These are phyloP conservation scores for Coelogynopora nodosa DNA, from an alignment of 2,888 invertebrate genomes.

Conservation along the genomic window DNA sequence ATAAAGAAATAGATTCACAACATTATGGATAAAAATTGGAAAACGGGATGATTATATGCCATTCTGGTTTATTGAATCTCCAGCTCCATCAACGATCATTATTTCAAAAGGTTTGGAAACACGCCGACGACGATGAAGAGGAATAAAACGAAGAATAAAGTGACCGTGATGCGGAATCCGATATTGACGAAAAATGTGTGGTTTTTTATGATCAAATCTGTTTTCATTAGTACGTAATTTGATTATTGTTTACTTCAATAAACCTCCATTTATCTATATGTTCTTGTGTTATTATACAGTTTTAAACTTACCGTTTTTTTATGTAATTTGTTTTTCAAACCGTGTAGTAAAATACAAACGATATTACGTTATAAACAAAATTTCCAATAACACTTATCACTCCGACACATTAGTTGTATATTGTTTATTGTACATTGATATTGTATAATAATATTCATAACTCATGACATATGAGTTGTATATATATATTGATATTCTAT, in stretches of 20 bases:
- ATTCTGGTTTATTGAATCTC: background rate
- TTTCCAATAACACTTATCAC: background rate
- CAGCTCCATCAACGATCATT: background rate
- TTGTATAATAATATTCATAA: background rate
- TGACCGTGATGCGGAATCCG: background rate
- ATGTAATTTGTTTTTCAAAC: background rate
- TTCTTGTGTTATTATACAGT: background rate
- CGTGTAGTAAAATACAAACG: background rate
- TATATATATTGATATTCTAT: background rate
- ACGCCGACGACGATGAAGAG: background rate
- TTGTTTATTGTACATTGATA: background rate
- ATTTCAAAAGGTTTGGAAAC: background rate
- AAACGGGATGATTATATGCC: background rate
- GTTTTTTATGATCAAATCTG: background rate
- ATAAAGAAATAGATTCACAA: background rate
- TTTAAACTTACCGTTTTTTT: background rate
- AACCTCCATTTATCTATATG: background rate
- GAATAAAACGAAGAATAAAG: background rate
- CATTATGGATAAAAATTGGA: background rate
- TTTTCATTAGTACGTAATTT: background rate
- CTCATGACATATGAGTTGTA: no score
- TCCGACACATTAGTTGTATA: background rate
- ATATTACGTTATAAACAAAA: background rate
- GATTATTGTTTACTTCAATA: background rate
- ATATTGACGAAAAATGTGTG: background rate